Evolutionary conservation across 2,113 vertebrate genomes (phyloP), one percentile per base, ranked within the genome.

Genomic region (Gopherus evgoodei): DNA sequence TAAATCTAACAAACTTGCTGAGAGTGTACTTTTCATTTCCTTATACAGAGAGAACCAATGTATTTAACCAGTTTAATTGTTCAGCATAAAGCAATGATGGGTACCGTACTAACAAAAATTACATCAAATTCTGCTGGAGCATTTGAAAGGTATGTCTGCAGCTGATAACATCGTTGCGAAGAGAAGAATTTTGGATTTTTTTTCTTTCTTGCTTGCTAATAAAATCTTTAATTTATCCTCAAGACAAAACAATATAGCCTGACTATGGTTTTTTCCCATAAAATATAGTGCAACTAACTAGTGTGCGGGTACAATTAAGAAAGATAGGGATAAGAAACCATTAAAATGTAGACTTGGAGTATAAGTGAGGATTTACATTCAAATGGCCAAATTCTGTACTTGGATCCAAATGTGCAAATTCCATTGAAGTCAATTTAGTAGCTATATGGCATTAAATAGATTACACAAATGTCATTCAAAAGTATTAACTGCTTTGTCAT

Each of bases 11-110:
- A 75, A 88, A 53, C 56, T 59, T 85, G 57, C 57, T 72, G 75
- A 93, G 21, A 89, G 8, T 53, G 31, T 94, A 92, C 47, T 97
- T 96, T 95, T 90, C 13, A 78, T 94, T 95, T 94, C 65, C 11
- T 95, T 52, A 86, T 86, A 89, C 83, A 53, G 25, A 87, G 83
- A 93, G 53, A 78, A 81, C 47, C 35, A 84, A 50, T 78, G 14
- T 83, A 82, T 92, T 95, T 91, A 89, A 92, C 7, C 29, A 56
- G 16, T 93, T 96, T 90, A 95, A 87, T 88, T 84, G 24, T 75
- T 96, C 38, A 92, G 69, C 14, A n/a, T 91, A 91, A 96, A 81
- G 79, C 44, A 92, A 4, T 42, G 50, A 81, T 62, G 52, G 16
- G 8, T 49, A 89, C 72, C 24, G 84, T 90, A 49, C 72, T 54